Evolutionary conservation across 37 sponge, comb jelly and placozoan species (phyloP).

Genomic region (Chondrilla cf. caribensis): DNA sequence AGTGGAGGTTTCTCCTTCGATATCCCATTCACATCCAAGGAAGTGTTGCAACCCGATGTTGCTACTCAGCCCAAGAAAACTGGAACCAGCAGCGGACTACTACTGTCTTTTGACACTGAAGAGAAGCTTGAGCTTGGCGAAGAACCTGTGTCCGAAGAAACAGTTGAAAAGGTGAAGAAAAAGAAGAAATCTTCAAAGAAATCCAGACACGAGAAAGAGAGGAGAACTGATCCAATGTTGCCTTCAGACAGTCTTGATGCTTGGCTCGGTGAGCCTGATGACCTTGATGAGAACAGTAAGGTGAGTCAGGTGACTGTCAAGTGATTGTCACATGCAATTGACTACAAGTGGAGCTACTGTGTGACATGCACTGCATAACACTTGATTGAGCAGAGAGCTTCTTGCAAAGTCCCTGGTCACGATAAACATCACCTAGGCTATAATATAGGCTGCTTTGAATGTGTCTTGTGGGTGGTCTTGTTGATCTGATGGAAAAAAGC

Average conservation of each 20-base stretch:
- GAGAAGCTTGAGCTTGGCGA: neutral
- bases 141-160: no score
- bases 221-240: neutral
- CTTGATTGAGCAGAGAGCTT: no score
- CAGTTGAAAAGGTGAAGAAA: neutral
- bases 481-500: no score
- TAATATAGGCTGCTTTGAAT: no score
- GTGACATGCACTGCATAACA: no score
- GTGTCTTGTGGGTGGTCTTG: no score
- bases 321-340: no score
- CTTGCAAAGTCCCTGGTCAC: no score
- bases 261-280: neutral
- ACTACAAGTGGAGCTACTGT: no score
- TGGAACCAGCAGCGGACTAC: neutral
- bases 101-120: conserved; percentile 1
- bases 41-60: neutral
- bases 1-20: conserved; percentile 14
- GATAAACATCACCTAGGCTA: no score
- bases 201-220: neutral
- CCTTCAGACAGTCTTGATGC: neutral
- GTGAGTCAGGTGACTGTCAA: neutral
- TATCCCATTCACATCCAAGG: neutral
- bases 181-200: neutral
- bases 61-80: neutral
- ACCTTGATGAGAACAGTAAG: neutral